phyloP scores from a whole-genome alignment of 2,888 invertebrate genomes.

The Drosophila maculinotata region DNA sequence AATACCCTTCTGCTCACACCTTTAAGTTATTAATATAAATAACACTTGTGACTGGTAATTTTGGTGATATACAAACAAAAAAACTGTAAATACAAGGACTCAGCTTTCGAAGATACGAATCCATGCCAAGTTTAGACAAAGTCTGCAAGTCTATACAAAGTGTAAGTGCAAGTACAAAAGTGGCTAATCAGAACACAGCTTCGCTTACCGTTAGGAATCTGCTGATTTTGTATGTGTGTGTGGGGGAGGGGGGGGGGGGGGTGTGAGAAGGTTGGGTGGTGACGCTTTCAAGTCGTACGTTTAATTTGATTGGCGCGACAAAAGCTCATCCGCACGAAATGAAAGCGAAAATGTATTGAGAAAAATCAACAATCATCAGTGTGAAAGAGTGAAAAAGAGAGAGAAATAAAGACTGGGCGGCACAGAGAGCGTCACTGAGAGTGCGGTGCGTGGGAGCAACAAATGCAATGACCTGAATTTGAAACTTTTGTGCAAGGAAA shows the following conservation, averaged over 20 bases:
- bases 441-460: slow-evolving; percentile 57
- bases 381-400: slow-evolving; percentile 14
- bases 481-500: slow-evolving; percentile 56
- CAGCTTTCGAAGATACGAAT: too few relatives aligned
- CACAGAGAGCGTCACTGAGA: slow-evolving; percentile 1
- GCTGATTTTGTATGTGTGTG: background rate
- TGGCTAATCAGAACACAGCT: background rate
- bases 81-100: too few relatives aligned
- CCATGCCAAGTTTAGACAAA: too few relatives aligned
- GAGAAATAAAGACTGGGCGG: slow-evolving; percentile 9
- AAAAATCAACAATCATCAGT: slow-evolving; percentile 44
- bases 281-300: slow-evolving; percentile 16
- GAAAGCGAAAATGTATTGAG: slow-evolving; percentile 65
- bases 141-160: too few relatives aligned
- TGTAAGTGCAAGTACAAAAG: slow-evolving; percentile 5
- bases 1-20: too few relatives aligned
- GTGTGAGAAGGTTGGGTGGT: background rate
- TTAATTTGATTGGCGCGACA: slow-evolving; percentile 46
- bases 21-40: too few relatives aligned
- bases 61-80: too few relatives aligned
- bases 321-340: slow-evolving; percentile 41
- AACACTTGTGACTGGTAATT: too few relatives aligned
- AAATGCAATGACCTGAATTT: slow-evolving; percentile 82
- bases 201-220: slow-evolving; percentile 1
- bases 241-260: background rate